Percentiles rank a stretch among this genome's conserved stretches.
Evolutionary conservation across 2,888 invertebrate genomes (phyloP).

Genomic region (Scrobipalpa atriplicella): DNA sequence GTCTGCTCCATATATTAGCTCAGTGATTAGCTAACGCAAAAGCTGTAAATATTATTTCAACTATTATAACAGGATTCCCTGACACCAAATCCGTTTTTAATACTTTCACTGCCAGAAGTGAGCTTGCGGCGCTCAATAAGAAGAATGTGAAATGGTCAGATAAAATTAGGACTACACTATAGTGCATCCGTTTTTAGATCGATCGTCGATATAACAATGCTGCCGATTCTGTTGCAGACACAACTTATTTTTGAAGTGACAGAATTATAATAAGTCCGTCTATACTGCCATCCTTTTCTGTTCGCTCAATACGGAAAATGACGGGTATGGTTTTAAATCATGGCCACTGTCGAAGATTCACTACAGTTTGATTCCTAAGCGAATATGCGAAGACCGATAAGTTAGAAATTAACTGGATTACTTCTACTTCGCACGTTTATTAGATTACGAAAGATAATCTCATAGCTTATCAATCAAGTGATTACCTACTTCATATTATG

Average conservation of each 20-base stretch:
- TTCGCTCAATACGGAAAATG: too few relatives aligned
- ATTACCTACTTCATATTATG: too few relatives aligned
- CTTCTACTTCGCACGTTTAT: background rate
- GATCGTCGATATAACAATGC: background rate
- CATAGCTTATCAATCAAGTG: background rate
- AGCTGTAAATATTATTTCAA: too few relatives aligned
- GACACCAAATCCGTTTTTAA: background rate
- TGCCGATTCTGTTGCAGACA: too few relatives aligned
- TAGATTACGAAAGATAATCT: conserved; percentile 6
- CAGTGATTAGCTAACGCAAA: too few relatives aligned
- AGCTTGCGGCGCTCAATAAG: background rate
- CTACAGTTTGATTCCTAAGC: background rate
- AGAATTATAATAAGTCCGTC: too few relatives aligned
- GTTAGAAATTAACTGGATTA: background rate
- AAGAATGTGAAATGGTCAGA: background rate
- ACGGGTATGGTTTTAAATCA: background rate
- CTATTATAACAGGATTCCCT: background rate
- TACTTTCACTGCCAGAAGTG: conserved; percentile 15
- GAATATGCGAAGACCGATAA: background rate
- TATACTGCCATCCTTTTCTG: too few relatives aligned
- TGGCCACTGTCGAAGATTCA: background rate
- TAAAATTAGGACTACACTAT: background rate
- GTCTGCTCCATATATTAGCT: too few relatives aligned
- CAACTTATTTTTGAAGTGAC: too few relatives aligned
- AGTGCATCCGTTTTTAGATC: conserved; percentile 10